Evolutionary conservation across 1,140 invertebrate genomes (phyloP).

Genomic region (Arctopsyche grandis): DNA sequence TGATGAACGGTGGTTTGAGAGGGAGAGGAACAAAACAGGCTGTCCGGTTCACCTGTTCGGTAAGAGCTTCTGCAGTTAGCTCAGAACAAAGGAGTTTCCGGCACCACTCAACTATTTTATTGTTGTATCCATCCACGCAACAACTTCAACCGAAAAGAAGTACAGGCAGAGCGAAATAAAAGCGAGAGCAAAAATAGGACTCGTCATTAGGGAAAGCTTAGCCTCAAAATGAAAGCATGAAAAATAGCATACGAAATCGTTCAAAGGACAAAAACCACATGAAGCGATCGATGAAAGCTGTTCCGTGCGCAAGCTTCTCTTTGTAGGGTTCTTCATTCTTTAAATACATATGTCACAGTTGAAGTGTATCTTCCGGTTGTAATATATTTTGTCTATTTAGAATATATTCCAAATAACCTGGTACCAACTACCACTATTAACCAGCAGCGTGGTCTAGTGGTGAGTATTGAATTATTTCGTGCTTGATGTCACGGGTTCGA

Average conservation of each 20-base stretch:
- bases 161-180: neutral
- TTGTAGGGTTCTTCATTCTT: too few relatives aligned
- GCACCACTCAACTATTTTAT: constrained; percentile 38
- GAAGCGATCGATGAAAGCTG: too few relatives aligned
- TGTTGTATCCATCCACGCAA: constrained; percentile 33
- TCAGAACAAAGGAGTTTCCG: constrained; percentile 39
- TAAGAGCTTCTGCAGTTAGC: constrained; percentile 28
- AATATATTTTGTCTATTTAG: too few relatives aligned
- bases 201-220: constrained; percentile 9
- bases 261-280: too few relatives aligned
- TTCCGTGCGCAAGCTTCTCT: too few relatives aligned
- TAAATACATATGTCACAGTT: too few relatives aligned
- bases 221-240: neutral
- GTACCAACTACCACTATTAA: too few relatives aligned
- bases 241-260: neutral
- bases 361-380: too few relatives aligned
- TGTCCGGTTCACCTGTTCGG: constrained; percentile 28
- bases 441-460: too few relatives aligned
- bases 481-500: too few relatives aligned
- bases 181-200: neutral
- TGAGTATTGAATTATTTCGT: too few relatives aligned
- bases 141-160: constrained; percentile 2
- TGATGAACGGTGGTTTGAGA: neutral
- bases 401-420: too few relatives aligned
- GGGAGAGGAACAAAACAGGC: neutral